A percentile compares a stretch with the other conserved stretches of the same genome.
Conservation (phyloP, 2,888 invertebrate genomes). For the Cantharis rufa region DNA sequence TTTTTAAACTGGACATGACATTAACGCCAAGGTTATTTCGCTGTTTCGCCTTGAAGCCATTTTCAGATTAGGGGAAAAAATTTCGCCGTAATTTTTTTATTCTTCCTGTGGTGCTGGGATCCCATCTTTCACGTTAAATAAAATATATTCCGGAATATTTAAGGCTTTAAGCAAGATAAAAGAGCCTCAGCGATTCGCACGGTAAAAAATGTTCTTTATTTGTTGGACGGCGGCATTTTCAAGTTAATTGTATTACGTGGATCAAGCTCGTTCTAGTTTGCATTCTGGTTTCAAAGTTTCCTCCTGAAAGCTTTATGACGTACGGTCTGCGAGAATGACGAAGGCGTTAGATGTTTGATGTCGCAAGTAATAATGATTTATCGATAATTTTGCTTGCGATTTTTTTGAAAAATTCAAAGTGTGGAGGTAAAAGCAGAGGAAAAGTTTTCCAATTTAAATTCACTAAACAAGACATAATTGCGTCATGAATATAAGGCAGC, state of each 20-base stretch:
- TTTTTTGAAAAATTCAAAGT: neutral
- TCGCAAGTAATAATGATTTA: neutral
- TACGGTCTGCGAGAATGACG: neutral
- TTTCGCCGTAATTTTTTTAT: neutral
- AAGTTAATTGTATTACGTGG: neutral
- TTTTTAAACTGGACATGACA: neutral
- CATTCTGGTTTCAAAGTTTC: neutral
- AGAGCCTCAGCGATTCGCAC: neutral
- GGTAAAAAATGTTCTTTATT: neutral
- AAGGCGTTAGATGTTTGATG: neutral
- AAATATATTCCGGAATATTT: neutral
- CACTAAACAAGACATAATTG: constrained; percentile 26
- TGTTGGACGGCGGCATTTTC: neutral
- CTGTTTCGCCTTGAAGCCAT: neutral
- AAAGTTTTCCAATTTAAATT: constrained; percentile 21
- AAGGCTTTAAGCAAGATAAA: neutral
- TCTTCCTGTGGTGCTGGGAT: neutral
- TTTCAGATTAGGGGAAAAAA: neutral
- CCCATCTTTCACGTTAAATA: neutral
- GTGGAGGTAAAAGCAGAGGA: neutral
- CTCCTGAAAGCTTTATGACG: neutral
- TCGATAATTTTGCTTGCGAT: neutral
- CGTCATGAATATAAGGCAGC: constrained; percentile 28
- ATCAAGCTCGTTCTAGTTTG: neutral
- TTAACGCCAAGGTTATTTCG: neutral